Evolutionary conservation across 2,797 vertebrate species (phyloP).

Genomic region (Acrocephalus scirpaceus): DNA sequence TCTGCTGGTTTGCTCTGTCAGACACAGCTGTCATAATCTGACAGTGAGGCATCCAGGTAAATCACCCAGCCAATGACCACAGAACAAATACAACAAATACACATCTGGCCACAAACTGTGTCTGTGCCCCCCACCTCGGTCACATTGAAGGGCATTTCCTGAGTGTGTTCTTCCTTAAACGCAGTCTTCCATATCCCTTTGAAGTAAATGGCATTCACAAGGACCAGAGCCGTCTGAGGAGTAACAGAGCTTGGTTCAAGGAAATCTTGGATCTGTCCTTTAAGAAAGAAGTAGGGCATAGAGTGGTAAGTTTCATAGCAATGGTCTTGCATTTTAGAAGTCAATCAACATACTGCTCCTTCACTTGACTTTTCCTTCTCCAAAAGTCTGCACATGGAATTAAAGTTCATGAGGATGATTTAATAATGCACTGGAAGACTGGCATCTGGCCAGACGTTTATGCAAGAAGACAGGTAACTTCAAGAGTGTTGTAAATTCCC

Average conservation of each 20-base stretch:
- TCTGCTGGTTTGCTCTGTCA: not conserved
- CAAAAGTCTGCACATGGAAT: not conserved
- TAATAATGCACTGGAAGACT: not conserved
- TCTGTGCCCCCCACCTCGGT: conserved; percentile 67
- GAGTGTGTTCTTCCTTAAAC: conserved; percentile 77
- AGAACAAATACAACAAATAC: not conserved
- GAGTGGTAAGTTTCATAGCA: not conserved
- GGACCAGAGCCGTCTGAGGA: conserved; percentile 77
- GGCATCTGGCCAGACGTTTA: not conserved
- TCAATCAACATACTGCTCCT: not conserved
- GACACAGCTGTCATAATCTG: not conserved
- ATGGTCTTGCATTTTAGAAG: not conserved
- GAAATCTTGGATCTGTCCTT: conserved; percentile 88
- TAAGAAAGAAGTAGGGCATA: not conserved
- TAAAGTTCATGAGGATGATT: not conserved
- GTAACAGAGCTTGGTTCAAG: conserved; percentile 77
- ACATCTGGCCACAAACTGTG: not conserved
- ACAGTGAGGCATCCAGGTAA: not conserved
- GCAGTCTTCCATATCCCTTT: conserved; percentile 85
- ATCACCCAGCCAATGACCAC: not conserved
- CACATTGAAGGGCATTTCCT: conserved; percentile 78
- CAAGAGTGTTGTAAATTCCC: not conserved
- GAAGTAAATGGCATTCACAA: conserved; percentile 92
- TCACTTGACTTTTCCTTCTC: not conserved
- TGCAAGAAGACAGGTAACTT: not conserved